Percentiles rank a stretch among this genome's conserved stretches.
Conservation (phyloP, 2,888 invertebrate species). For the Ophion ventricosus region DNA sequence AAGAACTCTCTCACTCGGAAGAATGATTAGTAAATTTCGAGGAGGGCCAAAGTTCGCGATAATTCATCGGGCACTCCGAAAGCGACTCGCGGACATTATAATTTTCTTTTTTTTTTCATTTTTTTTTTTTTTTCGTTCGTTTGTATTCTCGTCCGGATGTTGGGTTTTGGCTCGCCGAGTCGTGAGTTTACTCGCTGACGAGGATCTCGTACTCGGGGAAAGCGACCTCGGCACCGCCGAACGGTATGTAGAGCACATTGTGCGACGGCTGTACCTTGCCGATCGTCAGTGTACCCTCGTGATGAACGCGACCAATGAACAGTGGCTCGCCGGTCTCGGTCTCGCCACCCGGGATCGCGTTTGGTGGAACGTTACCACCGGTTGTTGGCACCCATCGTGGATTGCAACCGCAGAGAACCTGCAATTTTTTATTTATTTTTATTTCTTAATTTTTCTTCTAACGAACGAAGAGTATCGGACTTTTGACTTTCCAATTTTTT, state of each 20-base stretch:
- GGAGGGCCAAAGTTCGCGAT: not conserved
- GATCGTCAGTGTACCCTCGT: constrained; percentile 90
- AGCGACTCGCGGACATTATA: constrained; percentile 31
- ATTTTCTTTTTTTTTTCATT: constrained; percentile 20
- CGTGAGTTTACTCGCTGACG: constrained; percentile 81
- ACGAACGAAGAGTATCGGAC: no score
- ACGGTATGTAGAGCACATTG: constrained; percentile 92
- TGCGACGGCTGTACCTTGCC: constrained; percentile 95
- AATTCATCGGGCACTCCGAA: constrained; percentile 52
- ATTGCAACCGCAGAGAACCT: constrained; percentile 57
- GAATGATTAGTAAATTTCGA: not conserved
- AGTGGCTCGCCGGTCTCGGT: constrained; percentile 91
- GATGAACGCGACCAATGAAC: constrained; percentile 90
- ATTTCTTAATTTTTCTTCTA: not conserved
- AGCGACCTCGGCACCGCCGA: constrained; percentile 90
- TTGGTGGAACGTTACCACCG: constrained; percentile 88
- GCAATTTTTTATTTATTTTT: not conserved
- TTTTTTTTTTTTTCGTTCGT: not conserved
- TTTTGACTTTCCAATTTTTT: no score
- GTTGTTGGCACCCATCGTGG: constrained; percentile 85
- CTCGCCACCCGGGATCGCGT: constrained; percentile 89
- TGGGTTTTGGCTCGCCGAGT: not conserved
- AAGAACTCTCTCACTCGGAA: not conserved
- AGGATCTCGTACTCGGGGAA: constrained; percentile 93
- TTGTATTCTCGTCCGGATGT: not conserved